A percentile compares a stretch with the other conserved stretches of the same genome.
Evolutionary conservation across 2,113 vertebrate species (phyloP).

Genomic region (Heterocephalus glaber): DNA sequence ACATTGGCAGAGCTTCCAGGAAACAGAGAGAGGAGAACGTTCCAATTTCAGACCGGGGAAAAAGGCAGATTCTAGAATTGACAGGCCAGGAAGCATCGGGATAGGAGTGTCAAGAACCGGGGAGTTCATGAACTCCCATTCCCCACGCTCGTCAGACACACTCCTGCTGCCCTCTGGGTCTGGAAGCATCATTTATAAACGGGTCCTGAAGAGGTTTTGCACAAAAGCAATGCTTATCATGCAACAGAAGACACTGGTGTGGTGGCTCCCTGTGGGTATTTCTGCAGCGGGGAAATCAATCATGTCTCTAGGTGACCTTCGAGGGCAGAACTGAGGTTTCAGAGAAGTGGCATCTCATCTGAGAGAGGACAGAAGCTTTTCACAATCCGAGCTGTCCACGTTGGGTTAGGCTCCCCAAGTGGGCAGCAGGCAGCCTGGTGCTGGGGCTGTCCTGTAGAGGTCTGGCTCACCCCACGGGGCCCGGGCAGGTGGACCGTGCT

Average conservation of each 20-base stretch:
- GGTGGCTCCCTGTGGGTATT: neutral
- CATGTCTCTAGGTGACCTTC: neutral
- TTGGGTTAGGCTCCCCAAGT: neutral
- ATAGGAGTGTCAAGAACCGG: accelerated
- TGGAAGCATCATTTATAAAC: neutral
- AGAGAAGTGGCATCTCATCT: neutral
- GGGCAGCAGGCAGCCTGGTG: neutral
- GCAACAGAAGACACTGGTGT: neutral
- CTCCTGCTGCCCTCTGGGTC: accelerated
- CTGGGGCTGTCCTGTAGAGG: neutral
- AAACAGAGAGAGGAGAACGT: neutral
- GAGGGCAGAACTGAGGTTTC: neutral
- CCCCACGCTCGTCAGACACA: accelerated
- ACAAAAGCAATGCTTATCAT: neutral
- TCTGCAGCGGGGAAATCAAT: neutral
- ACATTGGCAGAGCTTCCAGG: neutral
- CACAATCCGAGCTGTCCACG: neutral
- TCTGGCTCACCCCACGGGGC: accelerated
- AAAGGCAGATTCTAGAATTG: neutral
- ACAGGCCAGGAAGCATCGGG: neutral
- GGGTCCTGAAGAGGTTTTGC: neutral
- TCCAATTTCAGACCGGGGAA: neutral
- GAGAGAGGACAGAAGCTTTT: neutral
- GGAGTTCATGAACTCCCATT: accelerated
- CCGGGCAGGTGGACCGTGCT: neutral